Evolutionary conservation across 2,797 vertebrate species (phyloP).

Genomic region (Mormyrops boulengeri): DNA sequence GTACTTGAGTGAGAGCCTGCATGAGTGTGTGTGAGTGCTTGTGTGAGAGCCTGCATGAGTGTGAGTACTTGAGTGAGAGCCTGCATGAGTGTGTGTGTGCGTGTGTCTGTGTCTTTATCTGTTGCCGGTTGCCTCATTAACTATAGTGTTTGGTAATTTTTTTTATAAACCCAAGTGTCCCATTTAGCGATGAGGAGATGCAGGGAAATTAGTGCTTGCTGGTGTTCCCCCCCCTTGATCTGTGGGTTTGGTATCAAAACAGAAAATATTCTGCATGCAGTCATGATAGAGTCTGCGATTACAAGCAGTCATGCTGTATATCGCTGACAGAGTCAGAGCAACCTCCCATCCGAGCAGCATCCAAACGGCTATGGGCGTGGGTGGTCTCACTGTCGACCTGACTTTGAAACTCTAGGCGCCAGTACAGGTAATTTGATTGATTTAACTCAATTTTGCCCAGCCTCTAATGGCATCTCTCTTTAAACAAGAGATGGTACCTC

Average conservation of each 20-base stretch:
- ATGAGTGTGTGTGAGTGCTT: neutral
- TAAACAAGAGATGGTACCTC: neutral
- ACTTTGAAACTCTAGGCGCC: constrained; percentile 1
- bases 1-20: too few relatives aligned
- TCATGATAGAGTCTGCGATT: neutral
- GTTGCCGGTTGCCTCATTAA: neutral
- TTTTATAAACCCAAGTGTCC: neutral
- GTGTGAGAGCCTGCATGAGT: too few relatives aligned
- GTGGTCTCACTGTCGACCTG: neutral
- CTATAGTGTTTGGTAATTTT: neutral
- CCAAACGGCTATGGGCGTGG: neutral
- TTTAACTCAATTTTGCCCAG: constrained; percentile 6
- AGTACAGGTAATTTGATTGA: constrained; percentile 4
- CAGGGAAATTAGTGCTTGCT: neutral
- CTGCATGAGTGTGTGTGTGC: neutral
- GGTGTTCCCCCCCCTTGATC: neutral
- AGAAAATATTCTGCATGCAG: neutral
- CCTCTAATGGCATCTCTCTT: neutral
- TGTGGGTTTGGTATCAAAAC: neutral
- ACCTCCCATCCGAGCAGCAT: neutral
- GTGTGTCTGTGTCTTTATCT: neutral
- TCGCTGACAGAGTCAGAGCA: neutral
- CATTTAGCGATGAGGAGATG: neutral
- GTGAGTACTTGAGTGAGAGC: too few relatives aligned
- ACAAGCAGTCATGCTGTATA: neutral